phyloP scores from a whole-genome alignment of 92 coral and sea anemone genomes.

The Porites cylindrica region DNA sequence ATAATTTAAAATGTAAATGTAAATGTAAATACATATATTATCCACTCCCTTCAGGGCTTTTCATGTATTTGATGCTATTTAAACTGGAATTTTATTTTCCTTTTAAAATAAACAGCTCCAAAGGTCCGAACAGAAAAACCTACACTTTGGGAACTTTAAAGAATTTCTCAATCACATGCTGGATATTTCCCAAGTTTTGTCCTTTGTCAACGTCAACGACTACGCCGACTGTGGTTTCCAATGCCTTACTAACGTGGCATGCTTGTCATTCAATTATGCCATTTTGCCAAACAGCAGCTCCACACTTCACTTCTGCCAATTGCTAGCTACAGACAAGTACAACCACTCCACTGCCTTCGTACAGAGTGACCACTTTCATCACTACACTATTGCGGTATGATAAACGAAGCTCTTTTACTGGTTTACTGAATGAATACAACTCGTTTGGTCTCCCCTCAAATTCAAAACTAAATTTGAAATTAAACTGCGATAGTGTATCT shows the following conservation, averaged over 20 bases:
- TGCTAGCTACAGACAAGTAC: slow-evolving; percentile 24
- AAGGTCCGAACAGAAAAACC: background rate
- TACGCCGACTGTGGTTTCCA: slow-evolving; percentile 4
- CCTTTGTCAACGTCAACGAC: background rate
- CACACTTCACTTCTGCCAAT: background rate
- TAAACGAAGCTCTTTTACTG: background rate
- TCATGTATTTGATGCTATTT: too few species aligned
- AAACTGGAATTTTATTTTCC: too few species aligned
- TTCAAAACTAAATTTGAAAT: too few species aligned
- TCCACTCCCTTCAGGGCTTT: too few species aligned
- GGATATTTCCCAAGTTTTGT: slow-evolving; percentile 4
- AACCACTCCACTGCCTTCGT: background rate
- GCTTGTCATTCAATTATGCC: slow-evolving; percentile 42
- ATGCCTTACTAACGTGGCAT: slow-evolving; percentile 9
- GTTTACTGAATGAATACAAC: too few species aligned
- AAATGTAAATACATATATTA: too few species aligned
- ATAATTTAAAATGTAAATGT: too few species aligned
- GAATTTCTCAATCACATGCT: background rate
- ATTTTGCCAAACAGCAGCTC: background rate
- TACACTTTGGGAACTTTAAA: background rate
- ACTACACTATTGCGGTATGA: slow-evolving; percentile 8
- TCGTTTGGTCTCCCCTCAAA: too few species aligned
- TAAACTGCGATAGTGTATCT: too few species aligned
- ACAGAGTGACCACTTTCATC: slow-evolving; percentile 6
- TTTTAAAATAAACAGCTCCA: background rate